A percentile compares a stretch with the other conserved stretches of the same genome.
Conservation (phyloP, 2,888 invertebrate species). For the Aleiodes leptofemur region DNA sequence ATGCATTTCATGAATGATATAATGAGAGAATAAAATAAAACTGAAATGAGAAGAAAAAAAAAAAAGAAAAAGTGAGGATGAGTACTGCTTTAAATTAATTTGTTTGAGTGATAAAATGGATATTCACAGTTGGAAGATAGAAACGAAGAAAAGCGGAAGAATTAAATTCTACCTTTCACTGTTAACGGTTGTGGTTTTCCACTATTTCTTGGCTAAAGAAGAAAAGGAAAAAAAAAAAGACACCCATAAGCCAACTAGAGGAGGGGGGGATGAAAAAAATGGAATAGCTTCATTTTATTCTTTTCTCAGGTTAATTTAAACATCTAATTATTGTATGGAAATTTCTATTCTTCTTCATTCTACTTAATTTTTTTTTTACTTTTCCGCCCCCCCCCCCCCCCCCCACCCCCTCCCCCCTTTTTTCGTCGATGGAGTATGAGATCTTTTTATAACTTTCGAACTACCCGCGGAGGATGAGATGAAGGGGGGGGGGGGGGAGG, state of each 20-base stretch:
- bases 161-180: slow-evolving; percentile 15
- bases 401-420: not conserved
- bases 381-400: not conserved
- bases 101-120: no score
- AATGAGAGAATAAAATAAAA: no score
- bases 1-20: slow-evolving; percentile 1
- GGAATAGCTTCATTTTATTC: slow-evolving; percentile 65
- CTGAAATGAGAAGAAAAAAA: no score
- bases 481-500: not conserved
- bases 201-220: slow-evolving; percentile 1
- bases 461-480: slow-evolving; percentile 54
- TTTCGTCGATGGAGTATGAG: slow-evolving; percentile 55
- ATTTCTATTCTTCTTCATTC: slow-evolving; percentile 52
- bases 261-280: slow-evolving; percentile 53
- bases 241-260: slow-evolving; percentile 37
- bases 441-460: slow-evolving; percentile 65
- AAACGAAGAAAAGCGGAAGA: slow-evolving; percentile 17
- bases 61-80: no score
- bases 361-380: slow-evolving; percentile 45
- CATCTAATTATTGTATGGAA: slow-evolving; percentile 72
- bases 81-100: no score
- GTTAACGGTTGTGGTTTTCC: slow-evolving; percentile 12
- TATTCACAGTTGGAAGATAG: no score
- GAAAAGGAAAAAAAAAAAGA: no score
- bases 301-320: slow-evolving; percentile 68